phyloP scores from a whole-genome alignment of 2,888 invertebrate species.

The Perdita meconis region DNA sequence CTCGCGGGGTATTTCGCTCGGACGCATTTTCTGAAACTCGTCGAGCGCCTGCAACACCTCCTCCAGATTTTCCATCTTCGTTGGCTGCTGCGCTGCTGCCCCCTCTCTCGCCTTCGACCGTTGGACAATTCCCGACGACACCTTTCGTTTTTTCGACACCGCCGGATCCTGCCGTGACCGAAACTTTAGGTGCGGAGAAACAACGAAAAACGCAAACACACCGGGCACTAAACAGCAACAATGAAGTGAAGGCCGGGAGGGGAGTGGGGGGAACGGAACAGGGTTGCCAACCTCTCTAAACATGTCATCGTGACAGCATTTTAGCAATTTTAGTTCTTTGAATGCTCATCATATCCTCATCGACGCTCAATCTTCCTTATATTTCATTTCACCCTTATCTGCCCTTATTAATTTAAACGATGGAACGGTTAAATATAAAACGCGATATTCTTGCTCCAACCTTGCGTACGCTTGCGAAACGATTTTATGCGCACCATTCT shows the following conservation, averaged over 20 bases:
- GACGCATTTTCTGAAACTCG: constrained; percentile 91
- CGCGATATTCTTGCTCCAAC: too few relatives aligned
- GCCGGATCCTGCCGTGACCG: constrained; percentile 17
- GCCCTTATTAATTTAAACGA: too few relatives aligned
- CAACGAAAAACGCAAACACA: constrained; percentile 71
- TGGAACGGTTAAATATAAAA: too few relatives aligned
- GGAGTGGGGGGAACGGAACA: constrained; percentile 47
- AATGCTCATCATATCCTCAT: too few relatives aligned
- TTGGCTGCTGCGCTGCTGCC: constrained; percentile 44
- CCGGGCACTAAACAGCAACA: constrained; percentile 71
- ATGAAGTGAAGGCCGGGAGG: constrained; percentile 40
- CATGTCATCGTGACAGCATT: constrained; percentile 50
- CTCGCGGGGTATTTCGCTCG: constrained; percentile 93
- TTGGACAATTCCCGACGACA: constrained; percentile 27
- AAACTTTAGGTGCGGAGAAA: constrained; percentile 46
- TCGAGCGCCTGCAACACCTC: constrained; percentile 93
- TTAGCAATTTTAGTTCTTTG: constrained; percentile 23
- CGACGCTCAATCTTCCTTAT: too few relatives aligned
- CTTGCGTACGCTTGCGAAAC: background rate
- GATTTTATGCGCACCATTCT: background rate
- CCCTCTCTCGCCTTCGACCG: constrained; percentile 52
- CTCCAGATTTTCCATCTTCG: constrained; percentile 92
- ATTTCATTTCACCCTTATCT: too few relatives aligned
- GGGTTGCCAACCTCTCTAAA: constrained; percentile 53
- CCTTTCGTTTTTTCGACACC: constrained; percentile 14